Evolutionary conservation across 2,888 invertebrate genomes (phyloP).

Genomic region (Siphlonurus alternatus): DNA sequence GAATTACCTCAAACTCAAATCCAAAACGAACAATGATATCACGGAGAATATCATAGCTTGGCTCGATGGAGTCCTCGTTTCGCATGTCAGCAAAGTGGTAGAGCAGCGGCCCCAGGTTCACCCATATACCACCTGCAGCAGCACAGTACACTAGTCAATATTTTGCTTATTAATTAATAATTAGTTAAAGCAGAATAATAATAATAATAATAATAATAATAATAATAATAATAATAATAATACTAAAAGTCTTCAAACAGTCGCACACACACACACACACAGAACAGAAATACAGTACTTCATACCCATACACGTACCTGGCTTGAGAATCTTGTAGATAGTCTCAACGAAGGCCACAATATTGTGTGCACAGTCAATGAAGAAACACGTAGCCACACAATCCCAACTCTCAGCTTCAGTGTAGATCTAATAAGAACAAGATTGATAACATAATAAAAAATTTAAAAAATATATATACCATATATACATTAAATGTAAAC

Average conservation of each 20-base stretch:
- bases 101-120: constrained; percentile 79
- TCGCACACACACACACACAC: background rate
- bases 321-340: constrained; percentile 75
- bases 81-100: constrained; percentile 76
- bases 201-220: too few species aligned
- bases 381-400: constrained; percentile 92
- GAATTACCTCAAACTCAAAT: constrained; percentile 51
- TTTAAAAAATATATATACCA: too few species aligned
- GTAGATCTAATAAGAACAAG: constrained; percentile 36
- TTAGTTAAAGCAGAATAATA: too few species aligned
- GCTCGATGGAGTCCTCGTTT: constrained; percentile 80
- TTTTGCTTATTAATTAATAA: background rate
- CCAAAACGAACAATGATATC: constrained; percentile 67
- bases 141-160: background rate
- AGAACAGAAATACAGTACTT: background rate
- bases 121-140: constrained; percentile 52
- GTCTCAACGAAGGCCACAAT: constrained; percentile 87
- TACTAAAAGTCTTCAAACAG: background rate
- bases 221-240: background rate
- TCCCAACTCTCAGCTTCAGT: constrained; percentile 59
- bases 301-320: constrained; percentile 32
- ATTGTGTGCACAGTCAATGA: constrained; percentile 96
- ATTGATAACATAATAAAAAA: too few species aligned
- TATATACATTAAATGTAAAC: too few species aligned
- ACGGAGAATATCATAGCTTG: constrained; percentile 69